Conservation (phyloP, 2,797 vertebrate species). For the Manis javanica region DNA sequence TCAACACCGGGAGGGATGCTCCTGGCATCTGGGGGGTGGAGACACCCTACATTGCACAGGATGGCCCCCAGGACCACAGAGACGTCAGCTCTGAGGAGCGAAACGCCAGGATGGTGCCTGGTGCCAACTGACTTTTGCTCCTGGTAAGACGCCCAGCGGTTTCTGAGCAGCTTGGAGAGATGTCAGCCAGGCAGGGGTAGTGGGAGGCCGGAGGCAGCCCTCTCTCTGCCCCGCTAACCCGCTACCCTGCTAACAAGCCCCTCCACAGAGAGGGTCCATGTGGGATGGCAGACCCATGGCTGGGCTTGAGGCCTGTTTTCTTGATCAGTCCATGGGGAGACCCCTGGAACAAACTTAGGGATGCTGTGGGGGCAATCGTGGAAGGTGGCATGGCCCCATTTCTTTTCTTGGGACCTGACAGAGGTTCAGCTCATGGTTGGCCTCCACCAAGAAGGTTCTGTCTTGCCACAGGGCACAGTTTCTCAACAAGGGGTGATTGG, state of each 20-base stretch:
- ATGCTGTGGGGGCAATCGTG: fast-evolving
- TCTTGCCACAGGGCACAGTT: neutral
- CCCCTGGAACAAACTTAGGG: fast-evolving
- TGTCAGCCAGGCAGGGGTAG: neutral
- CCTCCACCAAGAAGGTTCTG: neutral
- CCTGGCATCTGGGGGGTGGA: neutral
- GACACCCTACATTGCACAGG: fast-evolving
- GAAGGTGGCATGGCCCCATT: fast-evolving
- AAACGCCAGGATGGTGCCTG: too few relatives aligned
- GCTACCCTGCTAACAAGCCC: neutral
- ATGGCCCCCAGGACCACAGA: fast-evolving
- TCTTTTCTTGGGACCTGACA: too few relatives aligned
- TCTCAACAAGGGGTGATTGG: neutral
- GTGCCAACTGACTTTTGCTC: neutral
- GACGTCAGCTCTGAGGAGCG: too few relatives aligned
- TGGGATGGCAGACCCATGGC: too few relatives aligned
- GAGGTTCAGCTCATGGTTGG: neutral
- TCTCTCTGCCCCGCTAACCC: too few relatives aligned
- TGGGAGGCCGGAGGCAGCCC: neutral
- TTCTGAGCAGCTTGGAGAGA: neutral
- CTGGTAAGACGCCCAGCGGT: neutral
- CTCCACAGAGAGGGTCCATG: fast-evolving
- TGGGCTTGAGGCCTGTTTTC: too few relatives aligned
- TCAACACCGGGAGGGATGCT: too few relatives aligned
- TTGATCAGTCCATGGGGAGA: neutral